A percentile compares a stretch with the other conserved stretches of the same genome.
These are phyloP conservation scores for Sinonovacula constricta DNA, from an alignment of 1,140 invertebrate genomes.

Conservation along the genomic window DNA sequence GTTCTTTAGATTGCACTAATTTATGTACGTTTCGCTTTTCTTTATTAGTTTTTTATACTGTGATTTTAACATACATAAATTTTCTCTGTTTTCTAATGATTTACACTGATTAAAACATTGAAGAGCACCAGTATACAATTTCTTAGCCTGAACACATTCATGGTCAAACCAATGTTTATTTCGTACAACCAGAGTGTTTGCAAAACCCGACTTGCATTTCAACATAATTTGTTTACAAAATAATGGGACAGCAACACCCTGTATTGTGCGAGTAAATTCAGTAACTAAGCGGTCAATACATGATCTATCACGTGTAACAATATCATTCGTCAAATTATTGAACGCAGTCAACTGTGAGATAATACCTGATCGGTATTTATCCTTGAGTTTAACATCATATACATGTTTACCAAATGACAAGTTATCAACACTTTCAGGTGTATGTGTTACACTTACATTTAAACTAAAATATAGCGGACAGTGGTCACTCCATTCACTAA, in stretches of 20 bases:
- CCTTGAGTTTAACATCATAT: neutral
- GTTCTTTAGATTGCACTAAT: neutral
- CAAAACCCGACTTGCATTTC: neutral
- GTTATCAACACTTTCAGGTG: neutral
- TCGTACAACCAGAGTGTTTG: neutral
- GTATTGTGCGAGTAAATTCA: neutral
- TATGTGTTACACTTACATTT: neutral
- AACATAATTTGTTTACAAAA: neutral
- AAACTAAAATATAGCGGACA: neutral
- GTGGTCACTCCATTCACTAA: neutral
- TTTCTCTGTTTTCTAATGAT: neutral
- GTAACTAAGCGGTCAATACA: neutral
- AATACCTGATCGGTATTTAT: too few species aligned
- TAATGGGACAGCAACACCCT: neutral
- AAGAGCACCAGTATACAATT: neutral
- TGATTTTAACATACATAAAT: conserved; percentile 6
- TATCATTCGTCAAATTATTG: neutral
- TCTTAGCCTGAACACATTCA: neutral
- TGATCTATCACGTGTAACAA: neutral
- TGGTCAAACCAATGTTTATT: neutral
- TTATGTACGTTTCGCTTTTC: neutral
- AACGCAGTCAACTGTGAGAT: neutral
- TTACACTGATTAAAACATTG: neutral
- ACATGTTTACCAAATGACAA: neutral
- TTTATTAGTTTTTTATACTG: neutral